Evolutionary conservation across 2,113 vertebrate species (phyloP), one percentile per base, ranked within the genome.

Genomic region (Nyctereutes procyonoides): DNA sequence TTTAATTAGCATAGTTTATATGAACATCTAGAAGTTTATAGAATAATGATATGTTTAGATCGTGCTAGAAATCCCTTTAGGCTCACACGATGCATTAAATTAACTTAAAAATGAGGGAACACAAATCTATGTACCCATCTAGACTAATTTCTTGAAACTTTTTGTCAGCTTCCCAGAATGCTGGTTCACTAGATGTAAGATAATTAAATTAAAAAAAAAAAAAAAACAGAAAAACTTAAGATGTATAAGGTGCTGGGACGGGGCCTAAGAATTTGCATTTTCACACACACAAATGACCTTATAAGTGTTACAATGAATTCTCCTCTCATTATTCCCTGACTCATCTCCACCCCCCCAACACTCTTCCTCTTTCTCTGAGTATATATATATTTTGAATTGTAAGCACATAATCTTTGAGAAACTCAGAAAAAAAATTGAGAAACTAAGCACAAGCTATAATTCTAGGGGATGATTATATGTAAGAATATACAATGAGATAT

Each of bases 1-100:
- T 92, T 94, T 38, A 77, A 38, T 95, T 69, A 73, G 10, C 73
- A 79, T 12, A 94, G 32, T 90, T 90, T 79, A 67, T 48, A 65
- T 60, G 62, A 81, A 48, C 10, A 79, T 73, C 62, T 82, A 26
- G 79, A 51, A 67, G 0, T 79, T 60, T 67, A 65, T 13, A 58
- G 12, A 79, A 84, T 74, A 62, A 62, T 86, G 35, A 16, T 32
- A 88, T 80, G 9, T 43, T 73, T 88, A 82, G 32, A 67, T 84
- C 6, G 2, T 58, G 9, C 4, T 69, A 58, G 32, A 80, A 85
- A 84, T 56, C 19, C 2, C 13, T 93, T 84, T 79, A 80, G 22
- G 48, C n/a, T 87, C 74, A 87, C 2, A 79, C 55, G 20, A 79
- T 73, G 2, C 67, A 77, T 55, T 90, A 86, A 62, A 88, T 90